These are phyloP conservation scores for Vireo altiloquus DNA, from an alignment of 2,113 vertebrate genomes.

Conservation along the genomic window DNA sequence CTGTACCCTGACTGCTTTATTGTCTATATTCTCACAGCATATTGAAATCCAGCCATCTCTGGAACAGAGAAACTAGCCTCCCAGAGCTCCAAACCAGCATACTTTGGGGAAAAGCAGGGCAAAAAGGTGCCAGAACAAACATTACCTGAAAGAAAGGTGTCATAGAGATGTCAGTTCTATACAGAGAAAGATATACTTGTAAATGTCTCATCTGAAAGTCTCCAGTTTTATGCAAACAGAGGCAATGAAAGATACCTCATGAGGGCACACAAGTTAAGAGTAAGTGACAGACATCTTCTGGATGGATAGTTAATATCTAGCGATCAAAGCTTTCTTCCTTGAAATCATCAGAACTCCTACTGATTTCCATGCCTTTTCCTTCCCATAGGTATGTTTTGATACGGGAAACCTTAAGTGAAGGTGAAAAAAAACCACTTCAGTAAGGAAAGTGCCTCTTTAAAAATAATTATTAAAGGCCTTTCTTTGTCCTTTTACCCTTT, in stretches of 20 bases:
- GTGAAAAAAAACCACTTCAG: not conserved
- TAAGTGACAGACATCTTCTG: not conserved
- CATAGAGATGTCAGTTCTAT: not conserved
- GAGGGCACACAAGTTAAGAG: not conserved
- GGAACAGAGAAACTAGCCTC: not conserved
- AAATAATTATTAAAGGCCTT: not conserved
- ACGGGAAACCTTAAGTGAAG: not conserved
- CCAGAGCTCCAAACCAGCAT: not conserved
- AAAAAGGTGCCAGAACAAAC: not conserved
- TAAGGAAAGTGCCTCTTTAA: not conserved
- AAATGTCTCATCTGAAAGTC: not conserved
- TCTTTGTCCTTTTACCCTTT: not conserved
- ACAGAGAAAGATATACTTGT: not conserved
- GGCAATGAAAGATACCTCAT: not conserved
- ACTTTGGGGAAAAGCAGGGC: not conserved
- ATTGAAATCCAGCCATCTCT: not conserved
- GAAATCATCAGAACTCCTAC: not conserved
- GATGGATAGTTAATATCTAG: not conserved
- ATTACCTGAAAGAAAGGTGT: not conserved
- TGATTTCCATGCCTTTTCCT: not conserved
- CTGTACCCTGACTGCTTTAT: not conserved
- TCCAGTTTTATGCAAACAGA: not conserved
- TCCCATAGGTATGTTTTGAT: not conserved
- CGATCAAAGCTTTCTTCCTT: not conserved
- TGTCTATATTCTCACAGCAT: not conserved